phyloP scores from a whole-genome alignment of 2,797 vertebrate genomes.

The Steatocranus sp. region DNA sequence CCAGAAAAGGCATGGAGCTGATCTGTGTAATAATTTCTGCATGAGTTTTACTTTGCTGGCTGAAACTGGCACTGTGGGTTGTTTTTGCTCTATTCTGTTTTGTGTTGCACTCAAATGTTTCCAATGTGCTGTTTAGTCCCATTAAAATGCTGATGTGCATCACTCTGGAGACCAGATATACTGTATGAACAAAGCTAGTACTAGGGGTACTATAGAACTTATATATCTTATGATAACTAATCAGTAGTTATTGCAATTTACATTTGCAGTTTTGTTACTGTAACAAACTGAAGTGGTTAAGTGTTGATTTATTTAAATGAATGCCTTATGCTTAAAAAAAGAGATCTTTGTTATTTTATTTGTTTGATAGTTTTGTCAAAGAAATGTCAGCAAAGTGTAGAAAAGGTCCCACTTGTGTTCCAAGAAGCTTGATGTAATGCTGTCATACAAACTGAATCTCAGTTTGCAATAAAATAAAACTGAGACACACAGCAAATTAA shows the following conservation, averaged over 20 bases:
- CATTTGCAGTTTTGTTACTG: not conserved
- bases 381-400: not conserved
- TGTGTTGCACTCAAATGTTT: slow-evolving; percentile 22
- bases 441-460: not conserved
- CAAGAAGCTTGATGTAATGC: too few relatives aligned
- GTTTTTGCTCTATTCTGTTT: not conserved
- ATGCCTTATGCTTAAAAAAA: not conserved
- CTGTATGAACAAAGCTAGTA: slow-evolving; percentile 4
- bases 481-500: not conserved
- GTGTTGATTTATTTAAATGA: slow-evolving; percentile 2
- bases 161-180: not conserved
- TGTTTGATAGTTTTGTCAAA: not conserved
- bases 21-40: not conserved
- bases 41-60: not conserved
- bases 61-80: not conserved
- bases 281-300: not conserved
- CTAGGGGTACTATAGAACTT: not conserved
- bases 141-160: not conserved
- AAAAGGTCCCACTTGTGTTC: not conserved
- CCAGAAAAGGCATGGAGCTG: not conserved
- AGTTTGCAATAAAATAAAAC: not conserved
- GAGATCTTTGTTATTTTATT: not conserved
- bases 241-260: not conserved
- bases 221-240: not conserved
- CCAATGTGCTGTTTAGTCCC: slow-evolving; percentile 1